Evolutionary conservation across 2,113 vertebrate species (phyloP), one percentile per base, ranked within the genome.

Genomic region (Eublepharis macularius): DNA sequence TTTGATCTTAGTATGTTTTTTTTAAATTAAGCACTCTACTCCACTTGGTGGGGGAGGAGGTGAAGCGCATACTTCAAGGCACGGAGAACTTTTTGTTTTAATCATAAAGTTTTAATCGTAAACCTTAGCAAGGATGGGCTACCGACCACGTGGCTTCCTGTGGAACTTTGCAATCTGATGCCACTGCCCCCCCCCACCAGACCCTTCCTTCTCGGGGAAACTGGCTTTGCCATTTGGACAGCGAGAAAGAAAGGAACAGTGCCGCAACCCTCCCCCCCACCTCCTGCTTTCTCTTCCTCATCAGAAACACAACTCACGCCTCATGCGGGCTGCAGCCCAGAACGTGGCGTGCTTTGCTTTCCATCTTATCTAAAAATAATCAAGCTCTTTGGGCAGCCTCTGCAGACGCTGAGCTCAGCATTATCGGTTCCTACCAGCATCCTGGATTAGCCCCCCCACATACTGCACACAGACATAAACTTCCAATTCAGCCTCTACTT

Each of bases 381-480:
- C 80, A 0, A 0, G 16, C 75, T 89, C 91, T 88, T 81, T 83
- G 90, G 87, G 83, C 76, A 89, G 29, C 74, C 49, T 0, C 32
- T 66, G 78, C 90, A 95, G 94, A 94, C 91, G 91, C 94, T 95
- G 93, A 94, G 93, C 91, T 95, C 94, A 93, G 95, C 94, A 34
- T 7, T 88, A 86, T 89, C 26, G 57, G 84, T 86, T 90, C 80
- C 34, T 66, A 43, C 69, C 1, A 77, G 88, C 47, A 77, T 84
- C 85, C 78, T 65, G 89, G 88, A 84, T n/a, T 78, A 43, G 69
- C 32, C 14, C 51, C 76, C 73, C 39, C 54, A 4, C 54, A 60
- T 21, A 60, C 57, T n/a, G 26, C 57, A 60, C 69, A 41, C 68
- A 70, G 39, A 66, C 65, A 14, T 43, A 49, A 39, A 24, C 34